Evolutionary conservation across 1,140 invertebrate genomes (phyloP), one percentile per base, ranked within the genome.

Genomic region (Drosophila hydei): DNA sequence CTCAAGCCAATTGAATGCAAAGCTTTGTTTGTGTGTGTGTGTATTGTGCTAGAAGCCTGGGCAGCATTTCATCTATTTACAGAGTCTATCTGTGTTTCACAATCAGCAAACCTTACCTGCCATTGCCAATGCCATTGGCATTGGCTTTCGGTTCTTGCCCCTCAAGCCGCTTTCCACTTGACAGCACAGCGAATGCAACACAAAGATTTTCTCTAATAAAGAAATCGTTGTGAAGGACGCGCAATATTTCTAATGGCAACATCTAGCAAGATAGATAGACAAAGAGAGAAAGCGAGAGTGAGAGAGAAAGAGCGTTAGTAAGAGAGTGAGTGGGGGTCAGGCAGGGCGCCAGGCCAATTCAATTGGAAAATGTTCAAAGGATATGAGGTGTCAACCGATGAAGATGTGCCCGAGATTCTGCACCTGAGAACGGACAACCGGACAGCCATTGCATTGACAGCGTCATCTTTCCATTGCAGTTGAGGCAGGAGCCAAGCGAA

Each of bases 311-410:
- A 48, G 11, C 19, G 65, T n/a, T n/a, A n/a, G n/a, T n/a, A n/a
- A 14, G 3, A 64, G 40, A 45, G 21, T 4, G 56, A 65, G 42
- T n/a, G 52, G 23, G 9, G 51, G 7, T 16, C 23, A 38, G 50
- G 40, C 38, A n/a, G 30, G 23, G 42, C 48, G 42, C 54, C 30
- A 11, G 54, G 60, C 27, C 62, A 75, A 45, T 64, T 87, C 80
- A 72, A 87, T 85, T 85, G 80, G 81, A 85, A 85, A 85, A 80
- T 84, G 80, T 77, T 85, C 64, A 87, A 87, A 85, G 81, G 77
- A 87, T 77, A 87, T 85, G 71, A 85, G 74, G 81, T 85, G 81
- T 85, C 81, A 85, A 71, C 70, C 58, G 73, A 77, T 58, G 80
- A 79, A 67, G 69, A 67, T 59, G 62, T 67, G 43, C 27, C 62